Conservation (phyloP, 2,113 vertebrate genomes). For the Percopsis transmontana region DNA sequence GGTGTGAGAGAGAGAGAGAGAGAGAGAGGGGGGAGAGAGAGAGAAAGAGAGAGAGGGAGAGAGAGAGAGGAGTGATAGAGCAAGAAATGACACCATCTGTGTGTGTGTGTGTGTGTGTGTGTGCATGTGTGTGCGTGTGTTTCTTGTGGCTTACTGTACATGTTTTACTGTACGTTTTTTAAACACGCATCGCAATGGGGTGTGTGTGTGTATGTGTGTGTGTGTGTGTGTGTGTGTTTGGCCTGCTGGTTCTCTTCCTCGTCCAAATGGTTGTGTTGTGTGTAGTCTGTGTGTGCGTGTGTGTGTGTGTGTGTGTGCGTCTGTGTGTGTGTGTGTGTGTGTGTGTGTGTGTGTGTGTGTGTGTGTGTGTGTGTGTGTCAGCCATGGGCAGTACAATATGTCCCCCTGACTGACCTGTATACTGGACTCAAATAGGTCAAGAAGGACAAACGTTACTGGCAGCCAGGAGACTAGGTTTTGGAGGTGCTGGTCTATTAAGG, state of each 20-base stretch:
- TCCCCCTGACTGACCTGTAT: slow-evolving; percentile 45
- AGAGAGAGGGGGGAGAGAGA: too few species aligned
- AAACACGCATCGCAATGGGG: background rate
- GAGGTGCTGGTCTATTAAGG: slow-evolving; percentile 1
- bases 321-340: background rate
- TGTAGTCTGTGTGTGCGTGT: slow-evolving; percentile 37
- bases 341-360: background rate
- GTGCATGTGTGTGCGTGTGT: slow-evolving; percentile 22
- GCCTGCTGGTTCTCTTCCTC: background rate
- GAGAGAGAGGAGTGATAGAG: too few species aligned
- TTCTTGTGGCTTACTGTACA: background rate
- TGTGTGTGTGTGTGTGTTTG: slow-evolving; percentile 13
- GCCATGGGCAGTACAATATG: slow-evolving; percentile 12
- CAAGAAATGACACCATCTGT: background rate
- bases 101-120: slow-evolving; percentile 13
- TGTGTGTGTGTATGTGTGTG: slow-evolving; percentile 19
- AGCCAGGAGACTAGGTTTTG: background rate
- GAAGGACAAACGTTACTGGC: slow-evolving; percentile 30
- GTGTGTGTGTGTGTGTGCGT: background rate
- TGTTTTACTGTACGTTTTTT: too few species aligned
- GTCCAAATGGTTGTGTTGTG: background rate
- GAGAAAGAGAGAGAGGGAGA: background rate
- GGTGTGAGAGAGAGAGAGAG: too few species aligned
- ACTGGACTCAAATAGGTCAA: slow-evolving; percentile 38
- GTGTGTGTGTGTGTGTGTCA: slow-evolving; percentile 23